These are phyloP conservation scores for Synergus laeviventris DNA, from an alignment of 2,888 invertebrate species.

Conservation along the genomic window DNA sequence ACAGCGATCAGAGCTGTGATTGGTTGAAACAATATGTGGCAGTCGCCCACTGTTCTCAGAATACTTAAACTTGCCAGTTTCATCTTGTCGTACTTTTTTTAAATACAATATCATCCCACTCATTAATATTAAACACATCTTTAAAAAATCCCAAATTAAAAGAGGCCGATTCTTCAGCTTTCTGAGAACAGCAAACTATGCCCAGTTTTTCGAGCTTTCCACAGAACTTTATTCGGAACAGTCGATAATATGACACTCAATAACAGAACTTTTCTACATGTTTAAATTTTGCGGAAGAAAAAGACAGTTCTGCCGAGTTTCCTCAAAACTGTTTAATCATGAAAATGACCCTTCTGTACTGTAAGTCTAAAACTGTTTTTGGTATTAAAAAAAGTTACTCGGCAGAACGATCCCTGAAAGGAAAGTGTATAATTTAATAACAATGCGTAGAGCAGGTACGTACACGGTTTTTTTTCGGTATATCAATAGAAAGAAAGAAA, in stretches of 20 bases:
- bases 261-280: slow-evolving; percentile 74
- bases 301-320: slow-evolving; percentile 67
- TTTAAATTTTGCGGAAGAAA: slow-evolving; percentile 61
- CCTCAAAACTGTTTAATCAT: neutral
- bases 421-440: slow-evolving; percentile 68
- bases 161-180: slow-evolving; percentile 2
- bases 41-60: slow-evolving; percentile 66
- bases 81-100: neutral
- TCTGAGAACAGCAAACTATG: slow-evolving; percentile 68
- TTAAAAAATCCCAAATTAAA: neutral
- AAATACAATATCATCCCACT: neutral
- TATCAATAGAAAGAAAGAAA: slow-evolving; percentile 54
- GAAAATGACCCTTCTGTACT: neutral
- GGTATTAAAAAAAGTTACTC: slow-evolving; percentile 41
- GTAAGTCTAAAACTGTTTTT: neutral
- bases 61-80: slow-evolving; percentile 30
- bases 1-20: slow-evolving; percentile 76
- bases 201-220: slow-evolving; percentile 71
- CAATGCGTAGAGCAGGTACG: slow-evolving; percentile 73
- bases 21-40: slow-evolving; percentile 76
- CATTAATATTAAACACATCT: neutral
- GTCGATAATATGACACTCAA: slow-evolving; percentile 73
- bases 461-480: slow-evolving; percentile 62
- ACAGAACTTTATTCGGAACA: slow-evolving; percentile 72
- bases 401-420: slow-evolving; percentile 68